These are phyloP conservation scores for Actenoides lindsayi DNA, from an alignment of 2,113 vertebrate species.

Conservation along the genomic window DNA sequence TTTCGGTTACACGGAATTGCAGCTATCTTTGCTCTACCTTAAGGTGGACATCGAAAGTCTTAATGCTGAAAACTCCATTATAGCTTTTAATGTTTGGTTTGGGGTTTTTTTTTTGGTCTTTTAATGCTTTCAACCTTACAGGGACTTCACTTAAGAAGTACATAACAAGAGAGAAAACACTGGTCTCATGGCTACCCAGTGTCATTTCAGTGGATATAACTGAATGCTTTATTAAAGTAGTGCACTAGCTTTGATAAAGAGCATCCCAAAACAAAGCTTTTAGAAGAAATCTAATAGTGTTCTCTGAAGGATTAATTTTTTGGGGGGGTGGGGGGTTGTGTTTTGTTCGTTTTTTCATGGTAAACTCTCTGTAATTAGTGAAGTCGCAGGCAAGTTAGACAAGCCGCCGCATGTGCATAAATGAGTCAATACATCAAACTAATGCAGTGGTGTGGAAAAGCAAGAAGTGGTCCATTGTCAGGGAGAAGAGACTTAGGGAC, in stretches of 20 bases:
- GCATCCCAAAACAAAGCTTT: neutral
- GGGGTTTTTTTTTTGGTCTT: neutral
- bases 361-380: neutral
- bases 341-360: neutral
- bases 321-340: neutral
- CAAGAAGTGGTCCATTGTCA: neutral
- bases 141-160: neutral
- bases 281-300: neutral
- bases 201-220: neutral
- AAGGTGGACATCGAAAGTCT: neutral
- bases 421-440: neutral
- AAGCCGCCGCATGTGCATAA: neutral
- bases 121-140: neutral
- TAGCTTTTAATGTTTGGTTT: neutral
- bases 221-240: neutral
- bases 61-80: neutral
- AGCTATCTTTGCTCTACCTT: neutral
- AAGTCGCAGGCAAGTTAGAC: neutral
- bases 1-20: neutral
- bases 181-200: neutral
- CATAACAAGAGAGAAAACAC: neutral
- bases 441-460: neutral
- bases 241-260: neutral
- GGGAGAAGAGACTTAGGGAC: neutral
- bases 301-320: neutral